Base-by-base conservation (phyloP, 2,113 vertebrate species). In the Trematocara nigrifrons region DNA sequence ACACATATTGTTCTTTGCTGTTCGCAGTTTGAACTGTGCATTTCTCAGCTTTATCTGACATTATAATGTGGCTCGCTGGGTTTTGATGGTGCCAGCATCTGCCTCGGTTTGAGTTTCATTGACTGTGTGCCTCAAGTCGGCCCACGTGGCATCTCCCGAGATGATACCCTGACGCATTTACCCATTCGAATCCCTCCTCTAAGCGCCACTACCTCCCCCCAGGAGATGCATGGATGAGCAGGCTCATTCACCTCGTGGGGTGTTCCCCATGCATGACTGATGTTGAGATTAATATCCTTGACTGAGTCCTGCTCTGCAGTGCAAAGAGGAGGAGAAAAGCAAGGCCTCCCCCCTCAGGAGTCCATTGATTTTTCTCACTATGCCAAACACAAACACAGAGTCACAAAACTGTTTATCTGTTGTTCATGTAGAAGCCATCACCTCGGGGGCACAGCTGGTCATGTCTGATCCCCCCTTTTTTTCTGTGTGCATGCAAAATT, bases 211-310 rank as follows among this genome's bases (percentile, higher is more conserved):
- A 35, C 86, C 53, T 90, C 87, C 93, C 92, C 92, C 81, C 16
- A 88, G 93, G 93, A 95, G 90, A 66, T 59, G 87, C 90, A 94
- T 84, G 94, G 95, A 93, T 95, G 95, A 94, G 91, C 93, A 91
- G 26, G 83, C 90, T 89, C 80, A 94, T 92, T 95, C 94, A 95
- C 92, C 95, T 95, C n/a, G 38, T 93, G 94, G 95, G 94, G 93
- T 94, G 90, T 90, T 94, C 88, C 86, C 88, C 92, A 95, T 92
- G 93, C 95, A 96, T 96, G 93, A 95, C 94, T 94, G 94, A 96
- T 94, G 92, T 91, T 93, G 88, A 90, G 93, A 92, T 94, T 95
- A 94, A 93, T 93, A 94, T 92, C 91, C 94, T 93, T 93, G 93
- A 95, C 89, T 92, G 91, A 93, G 90, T 95, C 92, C 42, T 89